phyloP scores from a whole-genome alignment of 1,140 invertebrate species.

The Onthophagus taurus region DNA sequence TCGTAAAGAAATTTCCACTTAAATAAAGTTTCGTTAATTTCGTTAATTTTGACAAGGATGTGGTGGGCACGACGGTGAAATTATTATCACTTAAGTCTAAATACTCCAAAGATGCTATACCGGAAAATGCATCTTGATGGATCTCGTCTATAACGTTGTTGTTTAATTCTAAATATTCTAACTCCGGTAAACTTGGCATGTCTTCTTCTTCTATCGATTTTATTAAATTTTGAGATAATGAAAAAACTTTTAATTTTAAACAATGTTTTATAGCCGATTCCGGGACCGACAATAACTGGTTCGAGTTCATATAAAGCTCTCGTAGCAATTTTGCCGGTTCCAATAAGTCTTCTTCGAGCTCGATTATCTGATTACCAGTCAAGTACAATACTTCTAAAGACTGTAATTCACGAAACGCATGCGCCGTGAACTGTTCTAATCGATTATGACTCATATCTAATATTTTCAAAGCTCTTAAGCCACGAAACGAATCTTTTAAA shows the following conservation, averaged over 20 bases:
- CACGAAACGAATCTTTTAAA: slow-evolving; percentile 65
- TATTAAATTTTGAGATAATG: slow-evolving; percentile 63
- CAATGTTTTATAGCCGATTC: slow-evolving; percentile 54
- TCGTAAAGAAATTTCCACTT: slow-evolving; percentile 63
- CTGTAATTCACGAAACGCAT: slow-evolving; percentile 61
- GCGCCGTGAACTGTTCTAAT: slow-evolving; percentile 57
- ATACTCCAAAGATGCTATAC: slow-evolving; percentile 54
- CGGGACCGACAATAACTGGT: slow-evolving; percentile 68
- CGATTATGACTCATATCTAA: slow-evolving; percentile 70
- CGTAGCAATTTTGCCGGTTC: slow-evolving; percentile 58
- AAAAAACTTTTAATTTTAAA: slow-evolving; percentile 53
- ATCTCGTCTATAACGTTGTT: slow-evolving; percentile 64
- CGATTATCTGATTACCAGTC: slow-evolving; percentile 64
- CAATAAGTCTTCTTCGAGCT: slow-evolving; percentile 59
- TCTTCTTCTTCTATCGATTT: slow-evolving; percentile 55
- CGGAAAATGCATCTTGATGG: slow-evolving; percentile 56
- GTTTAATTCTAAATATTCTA: slow-evolving; percentile 54
- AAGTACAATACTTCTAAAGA: slow-evolving; percentile 63
- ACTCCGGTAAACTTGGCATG: slow-evolving; percentile 55
- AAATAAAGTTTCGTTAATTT: slow-evolving; percentile 63
- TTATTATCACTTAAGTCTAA: slow-evolving; percentile 76
- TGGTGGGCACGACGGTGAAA: slow-evolving; percentile 65
- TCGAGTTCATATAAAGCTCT: slow-evolving; percentile 59
- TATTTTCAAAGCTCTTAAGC: slow-evolving; percentile 54
- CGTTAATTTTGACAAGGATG: slow-evolving; percentile 61